A percentile compares a stretch with the other conserved stretches of the same genome.
Evolutionary conservation across 2,888 invertebrate genomes (phyloP).

Genomic region (Sacculina carcini): DNA sequence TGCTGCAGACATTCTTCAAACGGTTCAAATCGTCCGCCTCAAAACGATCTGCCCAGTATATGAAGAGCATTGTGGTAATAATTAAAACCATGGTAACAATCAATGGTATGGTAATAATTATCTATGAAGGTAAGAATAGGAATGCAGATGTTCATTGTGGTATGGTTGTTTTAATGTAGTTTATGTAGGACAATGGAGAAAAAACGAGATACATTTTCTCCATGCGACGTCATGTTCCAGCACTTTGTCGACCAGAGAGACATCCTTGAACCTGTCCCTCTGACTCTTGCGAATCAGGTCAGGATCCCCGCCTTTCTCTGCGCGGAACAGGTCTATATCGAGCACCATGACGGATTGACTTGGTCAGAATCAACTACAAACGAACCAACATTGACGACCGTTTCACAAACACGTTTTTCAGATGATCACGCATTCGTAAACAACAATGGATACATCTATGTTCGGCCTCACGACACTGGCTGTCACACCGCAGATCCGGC

Average conservation of each 20-base stretch:
- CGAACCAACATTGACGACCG: too few species aligned
- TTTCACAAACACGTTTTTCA: too few species aligned
- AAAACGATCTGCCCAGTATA: constrained; percentile 54
- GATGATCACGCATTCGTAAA: too few species aligned
- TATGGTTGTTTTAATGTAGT: neutral
- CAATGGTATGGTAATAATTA: too few species aligned
- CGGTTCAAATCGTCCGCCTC: constrained; percentile 83
- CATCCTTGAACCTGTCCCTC: constrained; percentile 73
- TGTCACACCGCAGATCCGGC: too few species aligned
- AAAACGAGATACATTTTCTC: constrained; percentile 35
- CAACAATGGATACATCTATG: too few species aligned
- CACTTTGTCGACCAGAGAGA: constrained; percentile 64
- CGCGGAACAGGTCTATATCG: constrained; percentile 83
- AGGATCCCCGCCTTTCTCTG: constrained; percentile 82
- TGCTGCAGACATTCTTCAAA: constrained; percentile 83
- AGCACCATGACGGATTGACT: constrained; percentile 33
- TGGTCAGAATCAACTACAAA: too few species aligned
- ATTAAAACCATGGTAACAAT: too few species aligned
- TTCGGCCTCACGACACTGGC: too few species aligned
- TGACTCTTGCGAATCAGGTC: constrained; percentile 77
- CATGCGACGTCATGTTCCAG: constrained; percentile 66
- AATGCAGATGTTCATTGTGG: neutral
- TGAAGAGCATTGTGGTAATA: too few species aligned
- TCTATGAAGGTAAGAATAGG: neutral
- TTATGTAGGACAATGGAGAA: neutral